These are phyloP conservation scores for Heliconius himera DNA, from an alignment of 1,140 invertebrate species.

Conservation along the genomic window DNA sequence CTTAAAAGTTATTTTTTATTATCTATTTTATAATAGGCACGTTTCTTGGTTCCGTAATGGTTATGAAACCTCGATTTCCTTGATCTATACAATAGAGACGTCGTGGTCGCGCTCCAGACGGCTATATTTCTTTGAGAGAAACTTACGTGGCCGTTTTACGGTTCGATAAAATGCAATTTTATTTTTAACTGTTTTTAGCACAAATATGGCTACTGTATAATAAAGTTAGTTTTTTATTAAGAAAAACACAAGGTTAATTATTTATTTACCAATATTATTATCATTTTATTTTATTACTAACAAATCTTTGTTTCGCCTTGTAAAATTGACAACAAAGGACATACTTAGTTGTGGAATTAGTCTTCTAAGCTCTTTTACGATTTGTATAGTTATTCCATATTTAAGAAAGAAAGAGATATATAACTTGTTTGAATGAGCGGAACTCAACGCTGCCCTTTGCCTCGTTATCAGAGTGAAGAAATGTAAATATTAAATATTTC, in stretches of 20 bases:
- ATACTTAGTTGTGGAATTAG: no score
- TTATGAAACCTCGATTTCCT: conserved; percentile 39
- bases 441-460: no score
- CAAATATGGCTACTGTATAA: not conserved
- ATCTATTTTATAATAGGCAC: conserved; percentile 16
- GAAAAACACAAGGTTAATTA: conserved; percentile 5
- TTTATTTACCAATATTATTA: not conserved
- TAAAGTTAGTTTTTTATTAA: not conserved
- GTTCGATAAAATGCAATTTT: conserved; percentile 19
- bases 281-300: not conserved
- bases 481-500: no score
- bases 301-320: not conserved
- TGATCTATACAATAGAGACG: conserved; percentile 33
- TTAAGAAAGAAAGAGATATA: no score
- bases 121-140: conserved; percentile 26
- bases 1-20: conserved; percentile 19
- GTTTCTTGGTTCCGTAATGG: conserved; percentile 34
- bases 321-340: not conserved
- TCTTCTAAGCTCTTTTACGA: no score
- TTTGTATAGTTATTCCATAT: no score
- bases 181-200: not conserved
- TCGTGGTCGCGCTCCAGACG: conserved; percentile 28
- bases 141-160: conserved; percentile 34
- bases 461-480: no score
- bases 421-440: no score